These are phyloP conservation scores for Chelon labrosus DNA, from an alignment of 2,797 vertebrate genomes.

Conservation along the genomic window DNA sequence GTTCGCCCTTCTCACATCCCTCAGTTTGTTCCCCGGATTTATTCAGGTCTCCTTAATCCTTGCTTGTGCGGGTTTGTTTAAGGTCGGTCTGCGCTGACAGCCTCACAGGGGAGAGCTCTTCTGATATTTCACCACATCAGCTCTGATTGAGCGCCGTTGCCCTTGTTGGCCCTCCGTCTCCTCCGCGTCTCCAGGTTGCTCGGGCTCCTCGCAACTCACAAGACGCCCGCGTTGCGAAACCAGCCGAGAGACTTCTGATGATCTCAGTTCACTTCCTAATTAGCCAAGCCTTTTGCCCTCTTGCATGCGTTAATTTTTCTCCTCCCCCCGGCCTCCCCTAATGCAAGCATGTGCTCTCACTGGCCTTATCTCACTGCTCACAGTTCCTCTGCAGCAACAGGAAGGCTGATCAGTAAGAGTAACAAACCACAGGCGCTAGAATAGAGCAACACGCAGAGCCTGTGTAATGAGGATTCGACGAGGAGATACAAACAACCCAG, in stretches of 20 bases:
- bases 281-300: conserved; percentile 51
- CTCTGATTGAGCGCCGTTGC: conserved; percentile 18
- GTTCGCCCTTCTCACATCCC: conserved; percentile 40
- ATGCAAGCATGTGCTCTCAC: conserved; percentile 62
- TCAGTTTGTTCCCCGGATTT: conserved; percentile 62
- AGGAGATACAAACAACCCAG: conserved; percentile 57
- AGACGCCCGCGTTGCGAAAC: conserved; percentile 20
- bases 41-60: conserved; percentile 64
- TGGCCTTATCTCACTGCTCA: conserved; percentile 79
- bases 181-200: conserved; percentile 21
- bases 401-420: conserved; percentile 73
- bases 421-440: conserved; percentile 68
- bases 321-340: conserved; percentile 4
- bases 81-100: conserved; percentile 29
- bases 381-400: conserved; percentile 83
- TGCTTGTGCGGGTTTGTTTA: conserved; percentile 44
- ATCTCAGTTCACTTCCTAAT: conserved; percentile 54
- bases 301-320: conserved; percentile 40
- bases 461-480: conserved; percentile 59
- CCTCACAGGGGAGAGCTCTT: conserved; percentile 32
- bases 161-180: conserved; percentile 3
- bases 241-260: conserved; percentile 21
- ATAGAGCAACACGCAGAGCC: conserved; percentile 41
- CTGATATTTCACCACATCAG: conserved; percentile 63
- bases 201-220: conserved; percentile 3